These are phyloP conservation scores for Hofmannophila pseudospretella DNA, from an alignment of 2,888 invertebrate species.

Conservation along the genomic window DNA sequence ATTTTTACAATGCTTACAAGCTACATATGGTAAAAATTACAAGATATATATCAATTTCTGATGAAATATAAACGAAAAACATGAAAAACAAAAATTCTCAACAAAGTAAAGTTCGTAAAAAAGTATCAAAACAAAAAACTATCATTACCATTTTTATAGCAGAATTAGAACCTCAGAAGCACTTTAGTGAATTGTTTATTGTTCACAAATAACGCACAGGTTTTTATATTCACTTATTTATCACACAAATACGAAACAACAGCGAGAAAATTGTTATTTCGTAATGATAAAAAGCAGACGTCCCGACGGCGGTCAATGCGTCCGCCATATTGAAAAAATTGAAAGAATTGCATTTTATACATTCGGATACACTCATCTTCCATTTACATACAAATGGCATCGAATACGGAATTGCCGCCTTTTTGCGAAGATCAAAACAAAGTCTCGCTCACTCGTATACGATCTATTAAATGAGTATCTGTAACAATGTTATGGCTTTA, in stretches of 20 bases:
- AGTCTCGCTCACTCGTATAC: too few species aligned
- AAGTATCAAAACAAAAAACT: conserved; percentile 80
- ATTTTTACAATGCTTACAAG: conserved; percentile 27
- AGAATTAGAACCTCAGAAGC: conserved; percentile 29
- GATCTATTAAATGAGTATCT: too few species aligned
- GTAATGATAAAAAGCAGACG: conserved; percentile 57
- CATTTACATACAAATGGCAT: too few species aligned
- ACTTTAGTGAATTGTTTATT: conserved; percentile 19
- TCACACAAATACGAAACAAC: conserved; percentile 40
- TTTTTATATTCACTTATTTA: conserved; percentile 35
- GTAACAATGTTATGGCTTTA: too few species aligned
- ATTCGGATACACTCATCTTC: conserved; percentile 44
- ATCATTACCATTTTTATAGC: conserved; percentile 75
- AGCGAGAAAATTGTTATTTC: conserved; percentile 38
- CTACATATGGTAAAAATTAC: conserved; percentile 11
- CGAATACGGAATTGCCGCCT: too few species aligned
- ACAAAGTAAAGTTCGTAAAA: conserved; percentile 68
- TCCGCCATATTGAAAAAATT: conserved; percentile 74
- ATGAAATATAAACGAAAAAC: conserved; percentile 26
- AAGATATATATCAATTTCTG: conserved; percentile 17
- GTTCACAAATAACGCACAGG: conserved; percentile 25
- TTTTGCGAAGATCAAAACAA: too few species aligned
- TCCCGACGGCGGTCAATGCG: conserved; percentile 70
- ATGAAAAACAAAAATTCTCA: conserved; percentile 49
- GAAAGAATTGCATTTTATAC: conserved; percentile 48